These are phyloP conservation scores for Hippocampus mohnikei DNA, from an alignment of 2,113 vertebrate species.

Conservation along the genomic window DNA sequence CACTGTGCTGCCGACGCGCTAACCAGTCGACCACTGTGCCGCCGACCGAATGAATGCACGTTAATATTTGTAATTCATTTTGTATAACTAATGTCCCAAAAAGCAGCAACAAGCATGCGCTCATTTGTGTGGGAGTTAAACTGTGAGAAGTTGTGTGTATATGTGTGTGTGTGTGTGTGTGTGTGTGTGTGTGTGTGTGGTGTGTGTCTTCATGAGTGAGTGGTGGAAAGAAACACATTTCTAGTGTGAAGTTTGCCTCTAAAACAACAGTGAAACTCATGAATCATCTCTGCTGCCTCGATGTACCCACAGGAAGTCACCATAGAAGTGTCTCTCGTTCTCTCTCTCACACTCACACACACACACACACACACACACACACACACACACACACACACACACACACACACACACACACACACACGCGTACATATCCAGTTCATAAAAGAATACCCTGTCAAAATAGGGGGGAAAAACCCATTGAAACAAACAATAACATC, in stretches of 20 bases:
- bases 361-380: too few relatives aligned
- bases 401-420: conserved; percentile 16
- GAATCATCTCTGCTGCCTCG: conserved; percentile 59
- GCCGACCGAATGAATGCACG: conserved; percentile 29
- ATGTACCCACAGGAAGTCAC: conserved; percentile 54
- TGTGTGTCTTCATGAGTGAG: conserved; percentile 27
- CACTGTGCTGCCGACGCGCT: too few relatives aligned
- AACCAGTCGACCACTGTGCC: not conserved
- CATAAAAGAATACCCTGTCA: conserved; percentile 13
- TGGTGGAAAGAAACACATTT: conserved; percentile 55
- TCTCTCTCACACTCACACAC: too few relatives aligned
- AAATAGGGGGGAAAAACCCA: conserved; percentile 26
- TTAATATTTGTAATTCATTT: conserved; percentile 50
- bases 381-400: not conserved
- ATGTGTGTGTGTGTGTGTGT: conserved; percentile 25
- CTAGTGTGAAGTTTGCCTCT: conserved; percentile 53
- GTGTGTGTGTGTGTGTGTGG: conserved; percentile 31
- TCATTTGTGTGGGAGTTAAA: conserved; percentile 63
- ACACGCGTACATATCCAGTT: conserved; percentile 9
- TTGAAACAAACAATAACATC: conserved; percentile 23
- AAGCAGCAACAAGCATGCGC: conserved; percentile 43
- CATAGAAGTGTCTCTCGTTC: conserved; percentile 31
- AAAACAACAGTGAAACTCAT: conserved; percentile 55
- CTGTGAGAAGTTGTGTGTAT: conserved; percentile 30
- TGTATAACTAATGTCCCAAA: conserved; percentile 52